Percentiles rank a stretch among this genome's conserved stretches.
phyloP scores from a whole-genome alignment of 2,888 invertebrate genomes.

The Toxonevra muliebris region DNA sequence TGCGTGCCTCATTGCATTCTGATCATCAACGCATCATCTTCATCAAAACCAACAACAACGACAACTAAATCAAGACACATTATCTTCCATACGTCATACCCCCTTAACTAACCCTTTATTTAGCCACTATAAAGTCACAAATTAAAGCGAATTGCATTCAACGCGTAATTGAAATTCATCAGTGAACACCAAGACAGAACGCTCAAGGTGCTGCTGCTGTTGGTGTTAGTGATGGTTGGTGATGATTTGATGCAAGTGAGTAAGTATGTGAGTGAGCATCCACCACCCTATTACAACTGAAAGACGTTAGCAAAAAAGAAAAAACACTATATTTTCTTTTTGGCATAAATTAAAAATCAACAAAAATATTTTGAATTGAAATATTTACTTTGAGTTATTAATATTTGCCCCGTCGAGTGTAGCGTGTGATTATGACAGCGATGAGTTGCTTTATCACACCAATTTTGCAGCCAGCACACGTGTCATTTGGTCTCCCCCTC shows the following conservation, averaged over 20 bases:
- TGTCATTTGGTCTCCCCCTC: not conserved
- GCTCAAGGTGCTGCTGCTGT: not conserved
- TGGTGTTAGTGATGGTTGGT: not conserved
- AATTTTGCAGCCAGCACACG: constrained; percentile 5
- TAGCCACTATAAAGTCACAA: no score
- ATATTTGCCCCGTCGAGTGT: not conserved
- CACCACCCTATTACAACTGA: constrained; percentile 11
- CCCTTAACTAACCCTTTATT: not conserved
- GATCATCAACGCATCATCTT: constrained; percentile 1
- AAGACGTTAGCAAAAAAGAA: not conserved
- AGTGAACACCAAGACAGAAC: no score
- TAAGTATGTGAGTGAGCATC: not conserved
- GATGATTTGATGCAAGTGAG: not conserved
- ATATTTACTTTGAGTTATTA: not conserved
- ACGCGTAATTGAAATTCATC: constrained; percentile 27
- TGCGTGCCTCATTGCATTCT: constrained; percentile 9
- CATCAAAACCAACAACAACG: not conserved
- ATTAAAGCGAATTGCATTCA: constrained; percentile 20
- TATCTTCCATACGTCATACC: not conserved
- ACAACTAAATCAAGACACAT: constrained; percentile 7
- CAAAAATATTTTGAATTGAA: constrained; percentile 5
- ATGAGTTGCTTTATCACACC: constrained; percentile 24
- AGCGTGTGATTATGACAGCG: constrained; percentile 19
- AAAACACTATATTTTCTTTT: not conserved
- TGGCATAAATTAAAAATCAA: constrained; percentile 1